phyloP scores from a whole-genome alignment of 2,113 vertebrate genomes.

The Dicentrarchus labrax region DNA sequence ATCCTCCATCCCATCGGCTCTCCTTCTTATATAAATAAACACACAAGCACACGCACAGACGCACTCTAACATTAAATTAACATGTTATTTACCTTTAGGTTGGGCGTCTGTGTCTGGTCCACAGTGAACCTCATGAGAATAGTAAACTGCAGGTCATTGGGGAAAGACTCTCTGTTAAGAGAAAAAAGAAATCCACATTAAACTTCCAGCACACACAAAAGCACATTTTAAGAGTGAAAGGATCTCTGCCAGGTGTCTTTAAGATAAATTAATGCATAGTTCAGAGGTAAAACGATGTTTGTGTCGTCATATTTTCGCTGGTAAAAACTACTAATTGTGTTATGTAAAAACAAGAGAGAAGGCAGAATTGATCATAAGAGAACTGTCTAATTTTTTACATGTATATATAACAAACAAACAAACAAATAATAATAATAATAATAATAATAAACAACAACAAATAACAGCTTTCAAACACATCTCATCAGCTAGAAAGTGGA shows the following conservation, averaged over 20 bases:
- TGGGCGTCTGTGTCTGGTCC: slow-evolving; percentile 98
- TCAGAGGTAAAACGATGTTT: neutral
- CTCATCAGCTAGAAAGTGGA: neutral
- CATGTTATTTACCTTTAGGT: slow-evolving; percentile 90
- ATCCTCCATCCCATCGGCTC: slow-evolving; percentile 10
- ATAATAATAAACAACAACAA: no score
- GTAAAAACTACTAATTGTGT: neutral
- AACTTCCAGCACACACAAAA: neutral
- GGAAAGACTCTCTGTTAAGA: slow-evolving; percentile 93
- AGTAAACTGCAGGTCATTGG: slow-evolving; percentile 97
- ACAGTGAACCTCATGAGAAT: slow-evolving; percentile 99
- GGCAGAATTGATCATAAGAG: neutral
- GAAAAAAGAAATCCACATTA: neutral
- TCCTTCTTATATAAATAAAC: neutral
- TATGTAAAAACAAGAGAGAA: neutral
- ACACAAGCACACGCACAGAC: neutral
- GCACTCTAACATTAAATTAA: slow-evolving; percentile 1
- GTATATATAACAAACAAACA: neutral
- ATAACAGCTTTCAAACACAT: neutral
- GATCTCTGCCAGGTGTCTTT: neutral
- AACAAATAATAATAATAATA: no score
- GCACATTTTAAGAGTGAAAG: neutral
- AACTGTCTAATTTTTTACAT: neutral
- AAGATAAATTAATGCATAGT: neutral
- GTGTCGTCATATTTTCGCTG: neutral